Evolutionary conservation across 2,113 vertebrate species (phyloP).

Genomic region (Neopipo cinnamomea): DNA sequence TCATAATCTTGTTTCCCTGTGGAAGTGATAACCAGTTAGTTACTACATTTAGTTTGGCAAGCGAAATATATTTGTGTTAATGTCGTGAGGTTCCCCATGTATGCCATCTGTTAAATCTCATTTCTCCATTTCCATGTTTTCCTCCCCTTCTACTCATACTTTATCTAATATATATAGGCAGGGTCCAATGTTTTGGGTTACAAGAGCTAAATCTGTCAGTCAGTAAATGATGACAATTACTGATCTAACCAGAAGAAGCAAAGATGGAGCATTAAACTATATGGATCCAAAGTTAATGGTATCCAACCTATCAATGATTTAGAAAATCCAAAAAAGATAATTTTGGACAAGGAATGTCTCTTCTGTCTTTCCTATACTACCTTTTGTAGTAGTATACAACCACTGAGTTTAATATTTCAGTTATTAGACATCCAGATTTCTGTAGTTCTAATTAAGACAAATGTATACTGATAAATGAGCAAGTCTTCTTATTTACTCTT

Average conservation of each 20-base stretch:
- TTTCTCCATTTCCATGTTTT: not conserved
- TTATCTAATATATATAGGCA: not conserved
- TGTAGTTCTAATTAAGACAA: not conserved
- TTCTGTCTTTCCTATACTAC: not conserved
- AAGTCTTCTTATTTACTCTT: not conserved
- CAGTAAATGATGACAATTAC: not conserved
- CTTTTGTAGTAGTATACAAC: not conserved
- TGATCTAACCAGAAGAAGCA: not conserved
- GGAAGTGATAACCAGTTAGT: not conserved
- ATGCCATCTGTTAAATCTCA: not conserved
- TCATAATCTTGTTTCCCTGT: not conserved
- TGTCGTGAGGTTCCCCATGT: not conserved
- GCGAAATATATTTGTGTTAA: not conserved
- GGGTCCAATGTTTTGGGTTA: not conserved
- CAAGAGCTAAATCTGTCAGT: not conserved
- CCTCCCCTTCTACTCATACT: not conserved
- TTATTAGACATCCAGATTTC: not conserved
- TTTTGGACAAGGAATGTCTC: not conserved
- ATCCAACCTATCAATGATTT: not conserved
- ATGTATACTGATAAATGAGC: not conserved
- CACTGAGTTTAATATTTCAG: not conserved
- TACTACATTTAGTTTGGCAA: not conserved
- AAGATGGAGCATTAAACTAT: not conserved
- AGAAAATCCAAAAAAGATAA: accelerated
- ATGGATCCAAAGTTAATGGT: not conserved